phyloP scores from a whole-genome alignment of 2,113 vertebrate genomes.

The Blennius ocellaris region DNA sequence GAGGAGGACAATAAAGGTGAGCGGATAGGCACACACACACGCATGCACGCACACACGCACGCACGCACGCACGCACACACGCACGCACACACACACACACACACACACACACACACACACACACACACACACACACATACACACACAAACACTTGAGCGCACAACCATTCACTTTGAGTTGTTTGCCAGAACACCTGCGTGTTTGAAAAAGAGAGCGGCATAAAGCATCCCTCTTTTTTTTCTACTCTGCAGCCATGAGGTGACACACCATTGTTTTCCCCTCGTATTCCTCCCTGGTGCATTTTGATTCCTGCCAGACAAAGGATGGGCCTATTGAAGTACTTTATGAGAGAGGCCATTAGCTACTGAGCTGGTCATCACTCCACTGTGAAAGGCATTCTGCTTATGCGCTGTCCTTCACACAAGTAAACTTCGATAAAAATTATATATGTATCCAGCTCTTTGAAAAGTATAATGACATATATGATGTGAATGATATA shows the following conservation, averaged over 20 bases:
- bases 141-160: slow-evolving; percentile 19
- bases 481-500: too few relatives aligned
- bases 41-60: slow-evolving; percentile 12
- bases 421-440: slow-evolving; percentile 36
- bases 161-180: slow-evolving; percentile 50
- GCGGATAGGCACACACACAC: slow-evolving; percentile 41
- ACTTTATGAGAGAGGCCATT: slow-evolving; percentile 59
- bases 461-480: background rate
- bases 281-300: slow-evolving; percentile 66
- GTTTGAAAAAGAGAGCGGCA: slow-evolving; percentile 70
- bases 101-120: slow-evolving; percentile 16
- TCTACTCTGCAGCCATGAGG: slow-evolving; percentile 68
- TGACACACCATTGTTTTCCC: slow-evolving; percentile 75
- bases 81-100: background rate
- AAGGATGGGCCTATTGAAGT: slow-evolving; percentile 68
- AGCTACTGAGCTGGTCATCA: slow-evolving; percentile 55
- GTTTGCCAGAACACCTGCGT: slow-evolving; percentile 79
- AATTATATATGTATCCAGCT: slow-evolving; percentile 3
- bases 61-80: slow-evolving; percentile 10
- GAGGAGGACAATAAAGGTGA: slow-evolving; percentile 78
- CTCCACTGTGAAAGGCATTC: slow-evolving; percentile 55
- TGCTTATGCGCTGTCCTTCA: slow-evolving; percentile 55
- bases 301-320: slow-evolving; percentile 69
- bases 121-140: slow-evolving; percentile 18
- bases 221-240: slow-evolving; percentile 72